A percentile compares a stretch with the other conserved stretches of the same genome.
phyloP scores from a whole-genome alignment of 2,113 vertebrate genomes.

The Cochlearius cochlearius region DNA sequence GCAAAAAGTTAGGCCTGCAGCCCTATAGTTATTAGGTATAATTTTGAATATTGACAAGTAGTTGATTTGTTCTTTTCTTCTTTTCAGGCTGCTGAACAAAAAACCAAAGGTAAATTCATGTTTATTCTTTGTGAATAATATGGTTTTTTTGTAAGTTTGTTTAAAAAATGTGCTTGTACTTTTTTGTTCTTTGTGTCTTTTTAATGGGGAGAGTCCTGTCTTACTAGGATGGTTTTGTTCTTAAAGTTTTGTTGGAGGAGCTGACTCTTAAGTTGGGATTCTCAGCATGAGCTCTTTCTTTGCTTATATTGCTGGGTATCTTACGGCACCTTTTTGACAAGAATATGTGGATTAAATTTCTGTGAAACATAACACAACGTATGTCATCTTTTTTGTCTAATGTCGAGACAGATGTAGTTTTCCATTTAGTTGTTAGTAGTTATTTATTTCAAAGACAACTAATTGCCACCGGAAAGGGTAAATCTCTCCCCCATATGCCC shows the following conservation, averaged over 20 bases:
- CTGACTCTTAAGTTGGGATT: not conserved
- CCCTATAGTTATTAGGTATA: not conserved
- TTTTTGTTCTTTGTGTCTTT: not conserved
- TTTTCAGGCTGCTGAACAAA: conserved; percentile 92
- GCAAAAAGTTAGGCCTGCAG: not conserved
- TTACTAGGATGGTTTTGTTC: not conserved
- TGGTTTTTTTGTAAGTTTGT: not conserved
- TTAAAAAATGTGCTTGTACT: not conserved
- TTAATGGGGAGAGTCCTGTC: not conserved
- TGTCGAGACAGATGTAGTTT: not conserved
- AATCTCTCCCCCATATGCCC: not conserved
- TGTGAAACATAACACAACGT: not conserved
- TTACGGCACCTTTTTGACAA: not conserved
- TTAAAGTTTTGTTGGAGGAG: not conserved
- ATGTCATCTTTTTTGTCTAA: not conserved
- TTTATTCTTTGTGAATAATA: not conserved
- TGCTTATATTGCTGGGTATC: not conserved
- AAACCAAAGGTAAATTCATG: conserved; percentile 91
- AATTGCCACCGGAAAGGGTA: not conserved
- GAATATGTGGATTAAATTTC: not conserved
- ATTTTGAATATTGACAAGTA: not conserved
- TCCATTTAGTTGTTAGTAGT: not conserved
- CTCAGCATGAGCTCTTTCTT: not conserved
- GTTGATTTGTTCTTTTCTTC: conserved; percentile 55
- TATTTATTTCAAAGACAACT: not conserved